Conservation (phyloP, 2,113 vertebrate species). For the Hylia prasina region DNA sequence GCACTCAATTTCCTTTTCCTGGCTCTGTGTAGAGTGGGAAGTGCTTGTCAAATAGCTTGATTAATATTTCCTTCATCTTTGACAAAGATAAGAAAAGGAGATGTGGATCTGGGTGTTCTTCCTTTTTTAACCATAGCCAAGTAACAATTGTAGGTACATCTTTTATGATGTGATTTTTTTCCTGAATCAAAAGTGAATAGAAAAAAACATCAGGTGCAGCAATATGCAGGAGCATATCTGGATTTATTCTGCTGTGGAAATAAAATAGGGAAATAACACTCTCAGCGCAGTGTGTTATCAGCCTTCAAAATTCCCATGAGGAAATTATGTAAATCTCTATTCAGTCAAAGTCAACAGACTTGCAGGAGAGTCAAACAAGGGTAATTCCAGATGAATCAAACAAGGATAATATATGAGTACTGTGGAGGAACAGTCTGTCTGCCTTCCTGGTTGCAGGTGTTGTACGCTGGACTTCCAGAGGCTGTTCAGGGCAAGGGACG, state of each 20-base stretch:
- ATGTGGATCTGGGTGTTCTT: background rate
- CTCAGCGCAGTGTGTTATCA: background rate
- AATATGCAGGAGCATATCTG: background rate
- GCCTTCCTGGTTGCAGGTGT: background rate
- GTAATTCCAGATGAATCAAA: slow-evolving; percentile 27
- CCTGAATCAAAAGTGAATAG: background rate
- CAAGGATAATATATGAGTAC: background rate
- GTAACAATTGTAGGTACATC: background rate
- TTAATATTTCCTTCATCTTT: background rate
- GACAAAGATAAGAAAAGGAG: background rate
- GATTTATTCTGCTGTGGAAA: slow-evolving; percentile 10
- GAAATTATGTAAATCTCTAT: slow-evolving; percentile 41
- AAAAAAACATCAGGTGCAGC: background rate
- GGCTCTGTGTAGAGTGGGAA: background rate
- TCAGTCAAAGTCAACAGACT: slow-evolving; percentile 39
- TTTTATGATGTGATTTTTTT: background rate
- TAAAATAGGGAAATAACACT: slow-evolving; percentile 10
- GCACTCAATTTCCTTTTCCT: background rate
- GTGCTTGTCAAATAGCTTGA: background rate
- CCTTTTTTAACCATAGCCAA: background rate
- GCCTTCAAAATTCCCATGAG: background rate
- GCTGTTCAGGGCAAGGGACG: background rate
- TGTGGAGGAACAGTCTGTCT: background rate
- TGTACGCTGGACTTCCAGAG: background rate
- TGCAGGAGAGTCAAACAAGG: slow-evolving; percentile 21